Base-by-base conservation (phyloP, 2,113 vertebrate genomes). In the Zeus faber region DNA sequence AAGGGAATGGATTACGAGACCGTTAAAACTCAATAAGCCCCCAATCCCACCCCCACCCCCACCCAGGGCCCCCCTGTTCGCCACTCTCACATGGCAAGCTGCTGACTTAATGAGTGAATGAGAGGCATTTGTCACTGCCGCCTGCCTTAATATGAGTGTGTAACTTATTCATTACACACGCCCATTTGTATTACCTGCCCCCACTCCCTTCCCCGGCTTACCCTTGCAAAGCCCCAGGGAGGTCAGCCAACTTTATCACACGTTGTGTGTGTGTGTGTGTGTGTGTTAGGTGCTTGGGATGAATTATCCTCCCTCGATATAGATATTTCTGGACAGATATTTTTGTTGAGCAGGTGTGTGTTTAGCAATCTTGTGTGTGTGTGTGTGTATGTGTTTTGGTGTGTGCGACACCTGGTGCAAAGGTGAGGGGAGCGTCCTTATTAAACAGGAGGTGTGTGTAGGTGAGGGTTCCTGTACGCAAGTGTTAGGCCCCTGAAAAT, bases 91-190 rank as follows among this genome's bases (percentile, higher is more conserved):
- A 56, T 52, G 64, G 70, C 79, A 76, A 71, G 70, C 74, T 62
- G 46, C 18, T 51, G 65, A 68, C 61, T 82, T 81, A 85, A 88
- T 87, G 83, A 88, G 75, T 82, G 78, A 85, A 80, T 72, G 82
- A 81, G 74, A 79, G 50, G 65, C 83, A 82, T 89, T 88, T 85
- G 85, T 87, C 85, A 87, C 58, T 3, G 57, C 62, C 47, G 76
- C 70, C 80, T 43, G 69, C 53, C 21, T 72, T 83, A 85, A 89
- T 79, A 77, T 79, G 77, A 69, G 67, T 60, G 74, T 76, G 69
- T 82, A 79, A 79, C 76, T 78, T 83, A 84, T 88, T 88, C 83
- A 85, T 87, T 79, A 81, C 71, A 54, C 59, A 49, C 79, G 74
- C 1, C 58, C 70, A 72, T 75, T 66, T 60, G 66, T 61, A 48